Percentiles rank a stretch among this genome's conserved stretches.
phyloP scores from a whole-genome alignment of 1,140 invertebrate genomes.

The Drosophila elegans region DNA sequence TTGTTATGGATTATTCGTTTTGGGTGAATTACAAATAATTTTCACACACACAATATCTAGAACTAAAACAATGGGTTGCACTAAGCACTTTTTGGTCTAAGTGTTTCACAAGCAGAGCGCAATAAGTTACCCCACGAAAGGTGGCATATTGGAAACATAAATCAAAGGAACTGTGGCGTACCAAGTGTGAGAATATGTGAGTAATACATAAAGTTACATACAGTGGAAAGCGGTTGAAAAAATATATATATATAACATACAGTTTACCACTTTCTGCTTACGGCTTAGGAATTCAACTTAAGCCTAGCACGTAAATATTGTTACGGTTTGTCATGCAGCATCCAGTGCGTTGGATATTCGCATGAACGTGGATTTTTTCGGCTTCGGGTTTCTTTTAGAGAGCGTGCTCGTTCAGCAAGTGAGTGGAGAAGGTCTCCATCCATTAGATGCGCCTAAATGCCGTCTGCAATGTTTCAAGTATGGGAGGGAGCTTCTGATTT shows the following conservation, averaged over 20 bases:
- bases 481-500: constrained; percentile 23
- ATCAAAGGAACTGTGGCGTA: constrained; percentile 35
- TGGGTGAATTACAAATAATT: constrained; percentile 20
- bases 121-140: neutral
- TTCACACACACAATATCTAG: constrained; percentile 25
- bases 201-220: constrained; percentile 27
- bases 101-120: constrained; percentile 5
- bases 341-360: constrained; percentile 5
- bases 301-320: constrained; percentile 53
- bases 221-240: constrained; percentile 39
- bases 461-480: constrained; percentile 29
- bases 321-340: constrained; percentile 37
- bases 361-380: constrained; percentile 4
- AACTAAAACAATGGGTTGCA: constrained; percentile 40
- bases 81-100: constrained; percentile 25
- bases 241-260: constrained; percentile 35
- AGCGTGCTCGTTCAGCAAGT: constrained; percentile 73
- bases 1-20: constrained; percentile 29
- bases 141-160: constrained; percentile 21
- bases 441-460: constrained; percentile 41
- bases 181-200: constrained; percentile 36
- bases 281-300: constrained; percentile 61
- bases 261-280: constrained; percentile 57
- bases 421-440: constrained; percentile 9
- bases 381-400: constrained; percentile 55